Percentiles rank a stretch among this genome's conserved stretches.
phyloP scores from a whole-genome alignment of 2,113 vertebrate species.

The Coptodon bakossiorum region DNA sequence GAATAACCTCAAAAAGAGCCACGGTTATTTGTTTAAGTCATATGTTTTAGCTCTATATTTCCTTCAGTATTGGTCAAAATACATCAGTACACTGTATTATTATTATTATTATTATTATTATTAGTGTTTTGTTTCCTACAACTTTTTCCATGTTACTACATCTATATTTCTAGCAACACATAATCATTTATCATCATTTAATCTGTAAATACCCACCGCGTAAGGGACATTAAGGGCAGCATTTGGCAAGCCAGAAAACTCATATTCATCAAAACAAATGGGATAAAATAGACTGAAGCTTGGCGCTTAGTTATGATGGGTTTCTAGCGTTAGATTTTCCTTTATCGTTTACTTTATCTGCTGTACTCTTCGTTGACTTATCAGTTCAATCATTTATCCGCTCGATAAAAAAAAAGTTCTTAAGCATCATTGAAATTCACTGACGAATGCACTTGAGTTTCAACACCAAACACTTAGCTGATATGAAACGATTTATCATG shows the following conservation, averaged over 20 bases:
- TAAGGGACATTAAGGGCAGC: background rate
- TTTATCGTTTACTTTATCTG: background rate
- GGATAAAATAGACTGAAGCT: background rate
- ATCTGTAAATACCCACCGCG: background rate
- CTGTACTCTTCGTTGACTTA: background rate
- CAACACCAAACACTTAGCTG: background rate
- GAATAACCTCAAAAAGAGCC: background rate
- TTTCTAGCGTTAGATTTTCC: background rate
- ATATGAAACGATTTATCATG: background rate
- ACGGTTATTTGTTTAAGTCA: background rate
- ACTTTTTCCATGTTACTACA: background rate
- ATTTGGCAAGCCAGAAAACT: background rate
- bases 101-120: background rate
- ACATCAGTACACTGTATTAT: background rate
- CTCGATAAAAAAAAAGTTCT: background rate
- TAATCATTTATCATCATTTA: background rate
- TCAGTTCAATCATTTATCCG: slow-evolving; percentile 1
- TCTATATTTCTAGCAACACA: background rate
- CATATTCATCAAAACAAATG: background rate
- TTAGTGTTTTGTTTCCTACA: background rate
- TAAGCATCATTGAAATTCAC: slow-evolving; percentile 1
- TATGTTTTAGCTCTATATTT: background rate
- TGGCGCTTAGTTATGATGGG: background rate
- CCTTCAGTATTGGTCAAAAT: background rate
- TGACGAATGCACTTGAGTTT: background rate